Evolutionary conservation across 2,888 invertebrate genomes (phyloP).

Genomic region (Ochropleura leucogaster): DNA sequence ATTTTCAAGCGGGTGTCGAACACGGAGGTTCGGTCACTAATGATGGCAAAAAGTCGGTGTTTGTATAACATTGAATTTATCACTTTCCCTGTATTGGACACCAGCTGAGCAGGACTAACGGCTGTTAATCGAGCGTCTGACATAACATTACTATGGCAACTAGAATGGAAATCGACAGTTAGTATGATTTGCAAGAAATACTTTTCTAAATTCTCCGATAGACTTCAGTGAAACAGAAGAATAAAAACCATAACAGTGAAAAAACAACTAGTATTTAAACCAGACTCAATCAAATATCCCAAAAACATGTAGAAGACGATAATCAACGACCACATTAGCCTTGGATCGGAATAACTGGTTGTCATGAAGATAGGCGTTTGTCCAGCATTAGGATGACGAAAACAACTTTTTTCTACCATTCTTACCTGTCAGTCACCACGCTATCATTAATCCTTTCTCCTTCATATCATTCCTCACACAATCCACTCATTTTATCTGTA

Average conservation of each 20-base stretch:
- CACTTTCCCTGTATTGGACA: slow-evolving; percentile 81
- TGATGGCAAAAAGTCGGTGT: slow-evolving; percentile 69
- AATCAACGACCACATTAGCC: not conserved
- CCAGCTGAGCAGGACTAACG: slow-evolving; percentile 73
- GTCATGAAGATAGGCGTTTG: not conserved
- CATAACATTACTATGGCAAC: slow-evolving; percentile 67
- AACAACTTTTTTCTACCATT: too few species aligned
- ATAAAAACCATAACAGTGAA: not conserved
- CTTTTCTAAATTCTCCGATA: not conserved
- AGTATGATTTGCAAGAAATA: slow-evolving; percentile 3
- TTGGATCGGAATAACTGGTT: not conserved
- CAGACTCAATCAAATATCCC: not conserved
- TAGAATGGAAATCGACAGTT: slow-evolving; percentile 65
- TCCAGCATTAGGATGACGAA: not conserved
- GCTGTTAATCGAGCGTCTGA: slow-evolving; percentile 76
- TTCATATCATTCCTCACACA: too few species aligned
- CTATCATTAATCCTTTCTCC: too few species aligned
- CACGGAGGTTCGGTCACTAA: slow-evolving; percentile 55
- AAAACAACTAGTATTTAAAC: not conserved
- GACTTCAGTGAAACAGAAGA: not conserved
- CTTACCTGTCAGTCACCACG: too few species aligned
- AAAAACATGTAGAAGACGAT: not conserved
- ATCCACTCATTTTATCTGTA: too few species aligned
- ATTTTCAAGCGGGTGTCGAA: slow-evolving; percentile 18
- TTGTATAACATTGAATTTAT: slow-evolving; percentile 76